Evolutionary conservation across 2,797 vertebrate genomes (phyloP).

Genomic region (Pipistrellus kuhlii): DNA sequence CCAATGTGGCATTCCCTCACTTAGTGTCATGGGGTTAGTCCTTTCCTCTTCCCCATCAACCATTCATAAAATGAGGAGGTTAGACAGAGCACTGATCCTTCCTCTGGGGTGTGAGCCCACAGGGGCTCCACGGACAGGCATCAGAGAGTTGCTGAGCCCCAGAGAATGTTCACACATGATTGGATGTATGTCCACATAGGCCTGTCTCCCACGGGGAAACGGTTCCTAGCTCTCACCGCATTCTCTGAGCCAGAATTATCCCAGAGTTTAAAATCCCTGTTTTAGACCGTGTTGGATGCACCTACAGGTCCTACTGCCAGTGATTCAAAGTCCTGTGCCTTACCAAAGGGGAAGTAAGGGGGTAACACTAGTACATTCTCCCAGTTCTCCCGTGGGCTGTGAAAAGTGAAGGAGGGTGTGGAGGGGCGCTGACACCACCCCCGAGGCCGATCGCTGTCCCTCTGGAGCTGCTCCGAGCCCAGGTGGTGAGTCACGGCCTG

Average conservation of each 20-base stretch:
- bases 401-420: neutral
- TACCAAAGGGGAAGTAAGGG: too few relatives aligned
- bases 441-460: neutral
- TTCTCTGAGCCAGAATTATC: neutral
- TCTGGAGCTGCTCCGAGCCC: neutral
- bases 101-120: neutral
- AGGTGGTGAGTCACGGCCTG: neutral
- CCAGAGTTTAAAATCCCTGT: neutral
- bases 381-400: neutral
- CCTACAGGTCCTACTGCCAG: neutral
- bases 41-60: neutral
- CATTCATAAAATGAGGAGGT: neutral
- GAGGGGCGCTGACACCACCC: neutral
- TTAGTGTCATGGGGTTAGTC: too few relatives aligned
- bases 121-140: too few relatives aligned
- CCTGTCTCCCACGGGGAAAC: neutral
- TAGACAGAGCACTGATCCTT: neutral
- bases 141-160: neutral
- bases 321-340: neutral
- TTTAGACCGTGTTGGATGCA: neutral
- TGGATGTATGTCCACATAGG: accelerated
- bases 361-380: neutral
- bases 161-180: neutral
- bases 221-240: accelerated
- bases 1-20: neutral